A percentile compares a stretch with the other conserved stretches of the same genome.
Evolutionary conservation across 1,140 invertebrate genomes (phyloP).

Genomic region (Ectropis grisescens): DNA sequence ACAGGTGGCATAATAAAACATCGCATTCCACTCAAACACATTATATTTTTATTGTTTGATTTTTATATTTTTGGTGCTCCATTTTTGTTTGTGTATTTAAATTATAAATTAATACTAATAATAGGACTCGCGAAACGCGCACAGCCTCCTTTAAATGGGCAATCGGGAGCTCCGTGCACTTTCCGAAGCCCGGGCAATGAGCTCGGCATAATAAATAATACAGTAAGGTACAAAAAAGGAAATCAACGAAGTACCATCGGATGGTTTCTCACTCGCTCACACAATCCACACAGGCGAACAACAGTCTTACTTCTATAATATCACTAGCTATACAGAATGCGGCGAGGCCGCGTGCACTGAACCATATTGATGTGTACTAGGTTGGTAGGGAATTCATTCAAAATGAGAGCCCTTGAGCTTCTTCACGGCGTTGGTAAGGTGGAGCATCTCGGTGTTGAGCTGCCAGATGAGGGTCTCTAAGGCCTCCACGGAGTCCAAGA

Average conservation of each 20-base stretch:
- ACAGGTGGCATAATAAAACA: constrained; percentile 39
- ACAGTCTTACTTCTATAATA: constrained; percentile 60
- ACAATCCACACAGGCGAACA: constrained; percentile 48
- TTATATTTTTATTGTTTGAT: constrained; percentile 55
- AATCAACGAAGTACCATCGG: constrained; percentile 57
- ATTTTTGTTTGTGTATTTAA: constrained; percentile 57
- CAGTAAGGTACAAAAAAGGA: constrained; percentile 59
- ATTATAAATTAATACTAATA: constrained; percentile 63
- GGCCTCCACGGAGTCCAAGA: constrained; percentile 90
- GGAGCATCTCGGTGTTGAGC: constrained; percentile 86
- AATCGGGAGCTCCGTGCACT: constrained; percentile 41
- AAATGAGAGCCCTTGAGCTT: constrained; percentile 79
- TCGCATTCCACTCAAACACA: constrained; percentile 50
- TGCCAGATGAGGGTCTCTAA: constrained; percentile 84
- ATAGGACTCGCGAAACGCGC: constrained; percentile 39
- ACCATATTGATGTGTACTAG: constrained; percentile 26
- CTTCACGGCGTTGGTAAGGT: constrained; percentile 86
- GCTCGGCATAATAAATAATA: constrained; percentile 66
- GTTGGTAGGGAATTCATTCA: constrained; percentile 42
- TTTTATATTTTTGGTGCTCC: constrained; percentile 63
- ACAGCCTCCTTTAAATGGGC: constrained; percentile 54
- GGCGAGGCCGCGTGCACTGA: constrained; percentile 48
- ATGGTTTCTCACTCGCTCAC: constrained; percentile 47
- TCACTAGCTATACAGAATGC: constrained; percentile 64
- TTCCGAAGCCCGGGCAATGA: constrained; percentile 56